Percentiles rank a stretch among this genome's conserved stretches.
Conservation (phyloP, 2,113 vertebrate genomes). For the Dendropsophus ebraccatus region DNA sequence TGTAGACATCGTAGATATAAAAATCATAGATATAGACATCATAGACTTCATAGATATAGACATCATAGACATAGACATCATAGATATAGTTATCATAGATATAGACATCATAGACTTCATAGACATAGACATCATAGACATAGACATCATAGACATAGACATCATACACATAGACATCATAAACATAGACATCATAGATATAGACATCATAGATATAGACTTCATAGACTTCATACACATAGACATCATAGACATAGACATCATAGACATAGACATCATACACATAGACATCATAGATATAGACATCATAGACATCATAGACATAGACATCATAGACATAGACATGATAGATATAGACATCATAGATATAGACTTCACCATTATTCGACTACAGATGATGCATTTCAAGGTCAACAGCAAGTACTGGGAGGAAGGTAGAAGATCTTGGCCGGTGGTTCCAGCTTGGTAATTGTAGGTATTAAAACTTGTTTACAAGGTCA, state of each 20-base stretch:
- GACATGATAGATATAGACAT: too few relatives aligned
- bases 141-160: neutral
- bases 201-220: neutral
- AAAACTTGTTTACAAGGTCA: neutral
- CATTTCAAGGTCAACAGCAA: neutral
- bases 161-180: neutral
- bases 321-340: neutral
- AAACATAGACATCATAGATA: too few relatives aligned
- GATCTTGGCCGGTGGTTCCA: neutral
- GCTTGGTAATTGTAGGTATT: neutral
- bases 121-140: neutral
- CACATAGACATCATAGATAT: neutral
- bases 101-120: neutral
- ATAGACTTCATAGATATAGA: too few relatives aligned
- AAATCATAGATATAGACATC: neutral
- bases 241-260: neutral
- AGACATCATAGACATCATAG: neutral
- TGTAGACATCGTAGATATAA: too few relatives aligned
- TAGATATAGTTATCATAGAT: neutral
- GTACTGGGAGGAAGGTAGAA: neutral
- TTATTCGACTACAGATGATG: neutral
- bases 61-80: neutral
- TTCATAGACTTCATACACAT: too few relatives aligned
- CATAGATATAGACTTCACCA: neutral
- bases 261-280: too few relatives aligned